phyloP scores from a whole-genome alignment of 2,113 vertebrate species.

The Ctenodactylus gundi region DNA sequence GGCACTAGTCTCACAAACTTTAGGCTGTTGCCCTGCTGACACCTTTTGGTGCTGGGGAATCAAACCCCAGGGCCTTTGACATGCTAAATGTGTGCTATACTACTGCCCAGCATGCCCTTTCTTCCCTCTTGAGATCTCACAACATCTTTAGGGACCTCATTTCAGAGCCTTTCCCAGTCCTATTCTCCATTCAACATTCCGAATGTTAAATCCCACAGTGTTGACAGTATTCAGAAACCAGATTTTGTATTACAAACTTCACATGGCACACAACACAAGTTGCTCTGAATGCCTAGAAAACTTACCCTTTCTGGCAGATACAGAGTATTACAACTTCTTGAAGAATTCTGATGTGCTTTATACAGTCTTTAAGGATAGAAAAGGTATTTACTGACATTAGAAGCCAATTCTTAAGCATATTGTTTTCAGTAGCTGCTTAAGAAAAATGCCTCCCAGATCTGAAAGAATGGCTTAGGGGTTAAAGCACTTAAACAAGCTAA shows the following conservation, averaged over 20 bases:
- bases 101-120: too few species aligned
- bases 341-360: conserved; percentile 14
- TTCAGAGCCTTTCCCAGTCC: neutral
- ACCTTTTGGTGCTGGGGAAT: neutral
- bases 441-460: conserved; percentile 33
- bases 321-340: neutral
- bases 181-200: neutral
- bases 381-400: conserved; percentile 23
- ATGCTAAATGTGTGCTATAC: neutral
- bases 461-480: too few species aligned
- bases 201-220: neutral
- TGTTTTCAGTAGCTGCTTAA: conserved; percentile 27
- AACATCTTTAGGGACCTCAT: neutral
- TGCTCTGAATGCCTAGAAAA: conserved; percentile 2
- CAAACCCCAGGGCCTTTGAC: too few species aligned
- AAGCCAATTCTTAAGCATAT: conserved; percentile 11
- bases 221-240: neutral
- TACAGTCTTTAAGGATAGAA: conserved; percentile 36
- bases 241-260: neutral
- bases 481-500: too few species aligned
- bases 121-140: neutral
- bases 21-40: neutral
- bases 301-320: conserved; percentile 33
- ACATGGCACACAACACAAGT: neutral
- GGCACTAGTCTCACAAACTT: neutral